Evolutionary conservation across 2,113 vertebrate genomes (phyloP), one percentile per base, ranked within the genome.

Genomic region (Sebastes fasciatus): DNA sequence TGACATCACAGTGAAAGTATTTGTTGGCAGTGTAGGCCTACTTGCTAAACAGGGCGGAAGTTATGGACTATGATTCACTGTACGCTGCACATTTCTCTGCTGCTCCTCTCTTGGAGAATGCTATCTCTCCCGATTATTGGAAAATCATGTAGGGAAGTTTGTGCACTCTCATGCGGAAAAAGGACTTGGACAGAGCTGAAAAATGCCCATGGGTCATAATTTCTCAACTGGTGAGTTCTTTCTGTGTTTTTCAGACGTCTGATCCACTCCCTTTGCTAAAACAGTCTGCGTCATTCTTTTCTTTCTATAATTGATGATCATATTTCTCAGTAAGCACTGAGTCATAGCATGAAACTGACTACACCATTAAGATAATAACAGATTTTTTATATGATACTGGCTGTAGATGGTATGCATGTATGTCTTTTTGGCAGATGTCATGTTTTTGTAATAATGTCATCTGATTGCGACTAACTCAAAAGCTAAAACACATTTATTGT

Each of bases 1-100:
- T 95, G 92, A 95, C 94, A 85, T 96, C 95, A 96, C 85, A 73
- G 77, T 90, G 66, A 81, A 95, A 93, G 58, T 85, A 96, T 96
- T 86, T 86, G 77, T 84, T 93, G 92, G 92, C 91, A 73, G 65
- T 51, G 76, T 76, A 48, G 45, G 64, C 64, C 62, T 67, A 34
- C 69, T 79, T 42, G 62, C 79, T 82, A 55, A 89, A 87, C 82
- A 88, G 91, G 92, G 93, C 78, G 94, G 92, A 92, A 93, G 85
- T 91, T 90, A 79, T 57, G 64, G 62, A 70, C 63, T 57, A 2
- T 62, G 83, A 83, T 68, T 65, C 80, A 75, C 74, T 88, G 81
- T 34, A 34, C 60, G 49, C 80, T 81, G 40, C 76, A 87, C 82
- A 69, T 77, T 86, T 87, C 80, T 86, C 60, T 87, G 69, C 82